Conservation (phyloP, 2,888 invertebrate genomes). For the Sympetrum striolatum region DNA sequence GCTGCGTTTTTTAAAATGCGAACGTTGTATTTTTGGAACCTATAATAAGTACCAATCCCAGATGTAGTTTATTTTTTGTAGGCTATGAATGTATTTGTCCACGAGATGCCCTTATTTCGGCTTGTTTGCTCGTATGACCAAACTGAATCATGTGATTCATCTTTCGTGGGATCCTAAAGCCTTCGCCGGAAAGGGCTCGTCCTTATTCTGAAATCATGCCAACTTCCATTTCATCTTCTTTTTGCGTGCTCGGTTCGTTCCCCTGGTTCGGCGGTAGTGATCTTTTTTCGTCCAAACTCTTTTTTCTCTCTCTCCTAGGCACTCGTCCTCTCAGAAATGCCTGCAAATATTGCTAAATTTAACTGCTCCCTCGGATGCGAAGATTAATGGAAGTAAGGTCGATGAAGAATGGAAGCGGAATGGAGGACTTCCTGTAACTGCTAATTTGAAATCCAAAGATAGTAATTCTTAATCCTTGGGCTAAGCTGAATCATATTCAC, state of each 20-base stretch:
- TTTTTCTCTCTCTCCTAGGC: background rate
- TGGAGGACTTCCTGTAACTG: no score
- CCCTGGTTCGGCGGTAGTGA: background rate
- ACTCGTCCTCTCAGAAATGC: background rate
- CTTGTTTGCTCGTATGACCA: background rate
- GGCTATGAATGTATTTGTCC: background rate
- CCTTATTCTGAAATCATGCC: constrained; percentile 6
- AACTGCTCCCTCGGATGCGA: no score
- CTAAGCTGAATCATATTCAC: no score
- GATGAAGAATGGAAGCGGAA: no score
- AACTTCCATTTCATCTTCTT: constrained; percentile 1
- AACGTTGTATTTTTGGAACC: no score
- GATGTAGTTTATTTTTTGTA: no score
- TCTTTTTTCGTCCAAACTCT: background rate
- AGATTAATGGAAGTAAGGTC: no score
- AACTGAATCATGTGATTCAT: background rate
- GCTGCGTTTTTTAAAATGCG: no score
- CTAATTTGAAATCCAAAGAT: no score
- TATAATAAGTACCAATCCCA: no score
- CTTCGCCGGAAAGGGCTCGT: background rate
- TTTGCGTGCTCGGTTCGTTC: background rate
- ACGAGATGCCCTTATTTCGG: background rate
- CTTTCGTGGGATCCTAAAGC: background rate
- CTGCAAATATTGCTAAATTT: no score
- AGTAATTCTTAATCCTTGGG: no score